Evolutionary conservation across 2,797 vertebrate species (phyloP).

Genomic region (Falco rusticolus): DNA sequence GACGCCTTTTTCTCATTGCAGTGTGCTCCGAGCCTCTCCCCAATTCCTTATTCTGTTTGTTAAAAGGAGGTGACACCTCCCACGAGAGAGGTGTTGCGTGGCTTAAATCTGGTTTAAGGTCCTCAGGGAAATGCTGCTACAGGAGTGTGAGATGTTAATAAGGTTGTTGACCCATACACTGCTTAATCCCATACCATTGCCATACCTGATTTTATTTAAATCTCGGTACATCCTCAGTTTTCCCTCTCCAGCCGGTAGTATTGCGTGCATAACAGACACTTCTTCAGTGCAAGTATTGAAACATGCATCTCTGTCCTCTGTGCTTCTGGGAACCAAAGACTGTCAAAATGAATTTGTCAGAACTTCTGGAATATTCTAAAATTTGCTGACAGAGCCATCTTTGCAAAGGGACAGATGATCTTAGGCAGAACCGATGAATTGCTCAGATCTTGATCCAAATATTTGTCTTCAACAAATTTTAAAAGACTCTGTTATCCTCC

Average conservation of each 20-base stretch:
- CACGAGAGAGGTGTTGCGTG: fast-evolving
- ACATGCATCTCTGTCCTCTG: background rate
- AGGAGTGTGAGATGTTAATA: background rate
- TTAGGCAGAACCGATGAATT: constrained; percentile 24
- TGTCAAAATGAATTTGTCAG: constrained; percentile 13
- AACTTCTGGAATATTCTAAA: constrained; percentile 28
- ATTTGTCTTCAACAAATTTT: constrained; percentile 35
- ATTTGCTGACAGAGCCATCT: constrained; percentile 23
- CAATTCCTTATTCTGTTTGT: background rate
- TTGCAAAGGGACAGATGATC: constrained; percentile 10
- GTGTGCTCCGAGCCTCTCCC: background rate
- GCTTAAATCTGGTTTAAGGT: background rate
- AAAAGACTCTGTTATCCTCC: background rate
- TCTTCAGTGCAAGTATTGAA: background rate
- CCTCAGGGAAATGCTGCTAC: background rate
- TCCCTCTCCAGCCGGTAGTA: background rate
- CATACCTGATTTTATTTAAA: background rate
- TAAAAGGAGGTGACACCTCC: background rate
- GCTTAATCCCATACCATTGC: fast-evolving
- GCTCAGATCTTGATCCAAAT: background rate
- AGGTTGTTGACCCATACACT: background rate
- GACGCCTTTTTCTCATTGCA: background rate
- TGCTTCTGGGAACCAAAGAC: background rate
- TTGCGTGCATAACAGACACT: background rate
- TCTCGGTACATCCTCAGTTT: background rate